A percentile compares a stretch with the other conserved stretches of the same genome.
Evolutionary conservation across 2,888 invertebrate genomes (phyloP).

Genomic region (Drosophila nigricruria): DNA sequence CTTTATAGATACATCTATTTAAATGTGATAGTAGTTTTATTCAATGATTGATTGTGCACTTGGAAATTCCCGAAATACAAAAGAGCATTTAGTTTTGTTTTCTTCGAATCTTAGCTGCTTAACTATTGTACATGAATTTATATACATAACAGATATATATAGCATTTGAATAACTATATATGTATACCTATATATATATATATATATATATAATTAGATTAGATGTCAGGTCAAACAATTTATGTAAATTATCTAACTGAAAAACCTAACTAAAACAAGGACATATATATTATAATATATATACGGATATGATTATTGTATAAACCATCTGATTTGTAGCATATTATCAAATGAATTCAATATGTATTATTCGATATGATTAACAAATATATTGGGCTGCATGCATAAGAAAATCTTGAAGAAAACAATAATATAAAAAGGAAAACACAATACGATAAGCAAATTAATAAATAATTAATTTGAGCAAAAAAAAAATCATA

Average conservation of each 20-base stretch:
- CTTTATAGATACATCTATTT: conserved; percentile 55
- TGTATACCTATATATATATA: too few relatives aligned
- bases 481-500: conserved; percentile 35
- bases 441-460: conserved; percentile 42
- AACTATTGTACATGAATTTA: conserved; percentile 54
- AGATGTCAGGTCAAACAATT: conserved; percentile 23
- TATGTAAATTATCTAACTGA: conserved; percentile 57
- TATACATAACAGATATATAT: conserved; percentile 26
- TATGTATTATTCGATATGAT: conserved; percentile 30
- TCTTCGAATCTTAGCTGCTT: conserved; percentile 29
- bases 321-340: conserved; percentile 57
- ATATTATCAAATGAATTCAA: conserved; percentile 40
- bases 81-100: conserved; percentile 16
- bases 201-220: conserved; percentile 19
- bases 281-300: conserved; percentile 13
- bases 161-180: conserved; percentile 24
- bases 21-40: conserved; percentile 82
- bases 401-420: conserved; percentile 52
- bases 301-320: conserved; percentile 41
- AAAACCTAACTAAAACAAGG: conserved; percentile 5
- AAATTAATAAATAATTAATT: conserved; percentile 77
- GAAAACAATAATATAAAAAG: conserved; percentile 25
- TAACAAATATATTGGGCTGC: conserved; percentile 55
- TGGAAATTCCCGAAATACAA: conserved; percentile 16
- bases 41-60: conserved; percentile 61